Evolutionary conservation across 2,113 vertebrate species (phyloP), one percentile per base, ranked within the genome.

Genomic region (Microcebus griseorufus): DNA sequence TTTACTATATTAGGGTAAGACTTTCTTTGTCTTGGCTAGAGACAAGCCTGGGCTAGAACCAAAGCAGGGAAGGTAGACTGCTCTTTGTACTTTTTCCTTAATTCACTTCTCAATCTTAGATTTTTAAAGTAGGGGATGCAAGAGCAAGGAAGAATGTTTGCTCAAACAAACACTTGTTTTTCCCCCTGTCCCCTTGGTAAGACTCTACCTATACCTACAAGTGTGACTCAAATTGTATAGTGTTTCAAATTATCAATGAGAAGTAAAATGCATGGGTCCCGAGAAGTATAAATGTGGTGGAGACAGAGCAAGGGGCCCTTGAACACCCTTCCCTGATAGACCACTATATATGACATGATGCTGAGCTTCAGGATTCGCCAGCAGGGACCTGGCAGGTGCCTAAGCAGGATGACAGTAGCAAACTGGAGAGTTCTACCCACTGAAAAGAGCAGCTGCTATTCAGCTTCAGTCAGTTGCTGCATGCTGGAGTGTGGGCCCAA

Each of bases 291-390:
- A 51, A 48, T 27, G 16, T 45, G 22, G 27, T 18, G 3, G 75
- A 23, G 2, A 29, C 32, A 69, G 27, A 42, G 4, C 48, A 37
- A 45, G 18, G 32, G 25, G 10, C 5, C 53, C n/a, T 81, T 64
- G 16, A 51, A 0, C 9, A 72, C 12, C 32, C 17, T 39, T 27
- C 9, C 13, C 58, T 4, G 11, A 13, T 62, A 39, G 20, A 11
- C n/a, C 0, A 0, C 17, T 37, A 1, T 18, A 2, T 13, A 9
- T 23, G 42, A 75, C 27, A 9, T 32, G 34, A 62, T 39, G 22
- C 34, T 39, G 72, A 53, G 7, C 34, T 48, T 5, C 2, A n/a
- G 42, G 6, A 12, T 37, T 37, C 8, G 4, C 32, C 20, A 42
- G 23, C 11, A 25, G 72, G 23, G 18, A 12, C 11, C 32, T 29